Conservation (phyloP, 92 coral and sea anemone genomes). For the Anthopleura xanthogrammica region DNA sequence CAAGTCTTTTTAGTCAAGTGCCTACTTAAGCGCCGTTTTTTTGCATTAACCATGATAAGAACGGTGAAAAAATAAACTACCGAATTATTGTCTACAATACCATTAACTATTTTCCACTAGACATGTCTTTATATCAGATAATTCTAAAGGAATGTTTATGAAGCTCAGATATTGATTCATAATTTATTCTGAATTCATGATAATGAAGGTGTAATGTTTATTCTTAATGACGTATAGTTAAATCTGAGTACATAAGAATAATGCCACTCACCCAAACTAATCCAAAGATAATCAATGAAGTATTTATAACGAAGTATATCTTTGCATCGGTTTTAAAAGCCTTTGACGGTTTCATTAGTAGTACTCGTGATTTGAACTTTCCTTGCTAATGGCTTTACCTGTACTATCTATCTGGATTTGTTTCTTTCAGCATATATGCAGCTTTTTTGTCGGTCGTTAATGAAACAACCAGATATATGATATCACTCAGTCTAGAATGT, state of each 20-base stretch:
- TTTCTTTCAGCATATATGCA: background rate
- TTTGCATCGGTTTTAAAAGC: background rate
- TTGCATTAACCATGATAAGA: background rate
- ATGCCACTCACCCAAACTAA: background rate
- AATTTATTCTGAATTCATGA: slow-evolving; percentile 12
- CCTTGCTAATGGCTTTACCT: slow-evolving; percentile 1
- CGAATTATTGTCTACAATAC: background rate
- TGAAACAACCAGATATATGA: background rate
- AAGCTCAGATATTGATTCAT: background rate
- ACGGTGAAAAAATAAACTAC: background rate
- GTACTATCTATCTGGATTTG: background rate
- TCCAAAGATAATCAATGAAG: slow-evolving; percentile 2
- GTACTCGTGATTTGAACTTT: background rate
- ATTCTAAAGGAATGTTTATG: no score
- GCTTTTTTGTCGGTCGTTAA: no score
- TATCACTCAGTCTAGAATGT: background rate
- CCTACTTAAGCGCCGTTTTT: background rate
- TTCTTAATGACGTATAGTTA: background rate
- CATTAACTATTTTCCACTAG: background rate
- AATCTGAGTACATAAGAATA: background rate
- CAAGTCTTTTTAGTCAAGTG: slow-evolving; percentile 6
- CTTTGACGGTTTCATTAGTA: background rate
- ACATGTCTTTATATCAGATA: background rate
- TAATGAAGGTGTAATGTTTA: slow-evolving; percentile 14
- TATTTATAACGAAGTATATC: background rate